Conservation (phyloP, 2,888 invertebrate species). For the Ormyrus rosae region DNA sequence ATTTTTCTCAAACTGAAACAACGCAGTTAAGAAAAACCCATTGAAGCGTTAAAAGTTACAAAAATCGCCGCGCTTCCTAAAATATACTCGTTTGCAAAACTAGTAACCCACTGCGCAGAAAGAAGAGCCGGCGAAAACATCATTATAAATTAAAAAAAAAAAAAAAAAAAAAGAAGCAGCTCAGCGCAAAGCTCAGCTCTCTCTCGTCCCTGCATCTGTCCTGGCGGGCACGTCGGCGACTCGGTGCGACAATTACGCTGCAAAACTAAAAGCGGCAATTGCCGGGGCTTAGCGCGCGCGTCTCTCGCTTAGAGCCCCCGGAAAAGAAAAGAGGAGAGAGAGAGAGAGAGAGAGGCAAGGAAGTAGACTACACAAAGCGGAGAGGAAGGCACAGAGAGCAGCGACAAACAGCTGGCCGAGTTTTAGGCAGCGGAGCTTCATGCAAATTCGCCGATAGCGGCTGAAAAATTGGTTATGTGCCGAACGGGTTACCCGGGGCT, state of each 20-base stretch:
- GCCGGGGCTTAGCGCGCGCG: conserved; percentile 29
- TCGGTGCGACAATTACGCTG: conserved; percentile 36
- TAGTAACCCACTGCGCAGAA: neutral
- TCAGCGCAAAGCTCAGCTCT: conserved; percentile 1
- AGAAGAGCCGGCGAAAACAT: conserved; percentile 19
- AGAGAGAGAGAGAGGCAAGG: neutral
- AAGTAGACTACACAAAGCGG: neutral
- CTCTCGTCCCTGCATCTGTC: neutral
- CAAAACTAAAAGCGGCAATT: conserved; percentile 38
- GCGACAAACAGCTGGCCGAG: conserved; percentile 38
- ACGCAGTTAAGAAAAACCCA: neutral
- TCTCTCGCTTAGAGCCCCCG: neutral
- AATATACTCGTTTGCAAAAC: no score
- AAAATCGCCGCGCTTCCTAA: no score
- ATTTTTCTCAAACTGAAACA: no score
- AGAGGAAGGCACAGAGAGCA: conserved; percentile 14
- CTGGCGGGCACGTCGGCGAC: neutral
- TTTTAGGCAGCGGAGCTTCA: conserved; percentile 40
- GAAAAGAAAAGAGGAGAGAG: conserved; percentile 12
- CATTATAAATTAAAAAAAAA: conserved; percentile 28
- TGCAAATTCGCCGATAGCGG: conserved; percentile 50
- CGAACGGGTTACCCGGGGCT: neutral
- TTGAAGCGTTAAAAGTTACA: no score
- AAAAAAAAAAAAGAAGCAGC: neutral
- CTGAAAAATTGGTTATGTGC: conserved; percentile 27